Evolutionary conservation across 1,140 invertebrate genomes (phyloP).

Genomic region (Drosophila insularis): DNA sequence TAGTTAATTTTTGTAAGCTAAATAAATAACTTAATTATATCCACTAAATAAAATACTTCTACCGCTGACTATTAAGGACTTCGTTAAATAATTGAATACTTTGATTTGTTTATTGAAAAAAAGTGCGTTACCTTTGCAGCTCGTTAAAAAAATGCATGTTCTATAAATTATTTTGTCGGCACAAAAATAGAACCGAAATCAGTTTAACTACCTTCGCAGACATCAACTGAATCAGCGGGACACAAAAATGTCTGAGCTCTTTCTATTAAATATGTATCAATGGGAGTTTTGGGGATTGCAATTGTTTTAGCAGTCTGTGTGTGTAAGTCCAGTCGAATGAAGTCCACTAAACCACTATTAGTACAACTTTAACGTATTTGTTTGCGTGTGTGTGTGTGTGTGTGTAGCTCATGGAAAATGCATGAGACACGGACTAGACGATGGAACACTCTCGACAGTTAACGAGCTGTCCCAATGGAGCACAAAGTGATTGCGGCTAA

Average conservation of each 20-base stretch:
- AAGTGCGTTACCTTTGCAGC: neutral
- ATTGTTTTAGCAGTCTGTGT: conserved; percentile 43
- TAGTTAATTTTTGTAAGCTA: too few relatives aligned
- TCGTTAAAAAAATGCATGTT: conserved; percentile 44
- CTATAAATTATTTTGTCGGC: conserved; percentile 47
- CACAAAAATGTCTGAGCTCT: conserved; percentile 40
- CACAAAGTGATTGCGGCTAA: conserved; percentile 72
- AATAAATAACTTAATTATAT: too few relatives aligned
- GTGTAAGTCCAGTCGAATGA: conserved; percentile 21
- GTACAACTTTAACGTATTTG: conserved; percentile 37
- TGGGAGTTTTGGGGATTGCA: conserved; percentile 21
- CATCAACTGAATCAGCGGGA: neutral
- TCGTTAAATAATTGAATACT: neutral
- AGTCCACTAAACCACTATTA: conserved; percentile 76
- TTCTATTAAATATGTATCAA: conserved; percentile 55
- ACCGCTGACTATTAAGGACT: too few relatives aligned
- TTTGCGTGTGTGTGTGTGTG: conserved; percentile 29
- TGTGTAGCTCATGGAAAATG: conserved; percentile 67
- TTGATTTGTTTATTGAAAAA: neutral
- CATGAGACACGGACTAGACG: conserved; percentile 65
- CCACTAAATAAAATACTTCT: too few relatives aligned
- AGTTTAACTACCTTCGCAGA: conserved; percentile 40
- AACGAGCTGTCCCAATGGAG: conserved; percentile 69
- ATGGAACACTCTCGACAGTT: conserved; percentile 57
- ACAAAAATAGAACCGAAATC: conserved; percentile 39